Conservation (phyloP, 1,140 invertebrate species). For the Maconellicoccus hirsutus region DNA sequence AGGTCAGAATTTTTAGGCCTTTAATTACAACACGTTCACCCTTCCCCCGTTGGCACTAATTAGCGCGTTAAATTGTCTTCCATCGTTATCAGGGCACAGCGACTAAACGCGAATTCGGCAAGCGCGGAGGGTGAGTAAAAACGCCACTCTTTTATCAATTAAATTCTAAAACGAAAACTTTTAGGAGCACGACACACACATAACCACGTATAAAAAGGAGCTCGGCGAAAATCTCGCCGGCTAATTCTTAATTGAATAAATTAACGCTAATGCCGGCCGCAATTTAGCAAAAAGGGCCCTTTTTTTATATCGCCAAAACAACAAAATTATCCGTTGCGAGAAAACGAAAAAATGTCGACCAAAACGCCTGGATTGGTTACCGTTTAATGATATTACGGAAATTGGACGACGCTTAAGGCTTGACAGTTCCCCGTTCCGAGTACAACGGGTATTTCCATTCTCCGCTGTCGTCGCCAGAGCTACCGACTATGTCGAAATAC, state of each 20-base stretch:
- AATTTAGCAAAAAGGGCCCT: conserved; percentile 6
- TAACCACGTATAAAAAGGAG: not conserved
- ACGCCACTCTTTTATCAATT: conserved; percentile 8
- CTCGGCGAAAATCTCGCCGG: not conserved
- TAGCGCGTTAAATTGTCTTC: conserved; percentile 11
- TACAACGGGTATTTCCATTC: not conserved
- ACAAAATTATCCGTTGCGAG: not conserved
- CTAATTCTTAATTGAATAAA: not conserved
- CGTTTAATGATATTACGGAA: conserved; percentile 19
- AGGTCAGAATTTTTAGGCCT: conserved; percentile 31
- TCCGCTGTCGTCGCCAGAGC: not conserved
- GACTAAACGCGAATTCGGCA: not conserved
- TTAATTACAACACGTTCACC: conserved; percentile 5
- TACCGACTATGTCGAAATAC: not conserved
- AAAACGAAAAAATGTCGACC: conserved; percentile 10
- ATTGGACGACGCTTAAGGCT: conserved; percentile 15
- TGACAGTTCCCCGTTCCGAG: not conserved
- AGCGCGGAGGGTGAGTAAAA: not conserved
- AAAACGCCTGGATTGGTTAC: conserved; percentile 16
- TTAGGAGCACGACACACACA: not conserved
- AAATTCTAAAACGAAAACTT: not conserved
- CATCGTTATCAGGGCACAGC: not conserved
- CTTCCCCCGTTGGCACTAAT: conserved; percentile 11
- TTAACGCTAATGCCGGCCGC: not conserved
- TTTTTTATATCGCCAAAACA: not conserved